Percentiles rank a stretch among this genome's conserved stretches.
phyloP scores from a whole-genome alignment of 2,888 invertebrate genomes.

The Aspidiotus destructor region DNA sequence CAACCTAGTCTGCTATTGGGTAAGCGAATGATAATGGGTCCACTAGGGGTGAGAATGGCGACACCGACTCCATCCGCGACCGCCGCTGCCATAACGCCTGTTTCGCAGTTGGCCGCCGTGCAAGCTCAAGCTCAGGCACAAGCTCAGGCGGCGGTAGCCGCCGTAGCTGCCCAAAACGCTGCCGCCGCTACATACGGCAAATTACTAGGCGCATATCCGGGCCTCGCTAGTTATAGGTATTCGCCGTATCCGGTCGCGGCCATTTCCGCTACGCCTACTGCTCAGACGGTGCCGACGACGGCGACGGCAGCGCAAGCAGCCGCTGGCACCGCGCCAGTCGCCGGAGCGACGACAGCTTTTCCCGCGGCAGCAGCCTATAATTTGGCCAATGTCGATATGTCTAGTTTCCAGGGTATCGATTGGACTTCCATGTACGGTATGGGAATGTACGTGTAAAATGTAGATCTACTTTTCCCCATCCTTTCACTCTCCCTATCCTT shows the following conservation, averaged over 20 bases:
- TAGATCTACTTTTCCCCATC: neutral
- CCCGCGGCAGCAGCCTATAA: constrained; percentile 66
- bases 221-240: constrained; percentile 51
- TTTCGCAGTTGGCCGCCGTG: constrained; percentile 45
- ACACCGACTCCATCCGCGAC: constrained; percentile 50
- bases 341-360: constrained; percentile 52
- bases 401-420: constrained; percentile 82
- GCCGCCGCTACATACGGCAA: constrained; percentile 57
- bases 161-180: constrained; percentile 52
- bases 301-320: constrained; percentile 48
- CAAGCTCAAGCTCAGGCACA: constrained; percentile 45
- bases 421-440: constrained; percentile 87
- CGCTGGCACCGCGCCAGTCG: constrained; percentile 44
- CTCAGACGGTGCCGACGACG: constrained; percentile 45
- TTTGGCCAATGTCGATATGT: constrained; percentile 82
- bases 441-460: constrained; percentile 67
- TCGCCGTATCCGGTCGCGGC: constrained; percentile 52
- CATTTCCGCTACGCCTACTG: constrained; percentile 48
- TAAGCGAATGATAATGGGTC: constrained; percentile 60
- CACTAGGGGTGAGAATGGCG: constrained; percentile 58
- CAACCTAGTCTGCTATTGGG: constrained; percentile 58
- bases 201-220: constrained; percentile 53
- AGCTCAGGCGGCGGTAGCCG: constrained; percentile 44
- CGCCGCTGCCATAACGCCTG: constrained; percentile 33
- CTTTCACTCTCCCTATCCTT: constrained; percentile 1